Evolutionary conservation across 1,140 invertebrate species (phyloP), one percentile per base, ranked within the genome.

Genomic region (Tyrophagus putrescentiae): DNA sequence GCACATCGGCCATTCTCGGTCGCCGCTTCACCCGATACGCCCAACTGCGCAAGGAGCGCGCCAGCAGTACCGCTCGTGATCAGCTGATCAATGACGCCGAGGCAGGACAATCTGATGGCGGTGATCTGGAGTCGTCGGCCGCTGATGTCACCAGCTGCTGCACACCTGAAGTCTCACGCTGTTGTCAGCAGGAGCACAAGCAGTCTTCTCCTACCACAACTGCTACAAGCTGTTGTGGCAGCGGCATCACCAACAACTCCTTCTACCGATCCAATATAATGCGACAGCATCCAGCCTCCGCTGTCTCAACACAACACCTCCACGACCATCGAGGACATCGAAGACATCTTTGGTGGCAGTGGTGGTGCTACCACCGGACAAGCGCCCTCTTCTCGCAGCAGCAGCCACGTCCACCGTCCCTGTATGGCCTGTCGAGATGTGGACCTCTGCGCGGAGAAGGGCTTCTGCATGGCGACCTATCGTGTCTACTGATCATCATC

Each of bases 391-490:
- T 7, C 21, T 7, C 7, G 6, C 7, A 21, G 7, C 45, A 48
- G 7, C 6, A 21, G 18, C 41, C 18, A 21, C 25, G 18, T 42
- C 4, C 18, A 4, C 6, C 18, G 25, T 42, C 27, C 1, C 13
- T 54, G 52, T 54, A 11, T 27, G n/a, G 3, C 52, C n/a, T 54
- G 52, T 54, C 27, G 13, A 1, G 2, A 27, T 4, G n/a, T 34
- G 1, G 52, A 54, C n/a, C 11, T 9, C 1, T 54, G 52, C 25
- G 31, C 32, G 39, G 52, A 27, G 13, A 13, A 54, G 27, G 52
- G 52, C 3, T 18, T 54, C 18, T 54, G 52, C 25, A 27, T 54
- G 27, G 52, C 52, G 25, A 54, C 52, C 11, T 54, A 54, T 53
- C 6, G 50, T 18, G 45, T 48, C 7, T 18, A 25, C 21, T 48